Conservation (phyloP, 2,797 vertebrate species). For the Acipenser ruthenus region DNA sequence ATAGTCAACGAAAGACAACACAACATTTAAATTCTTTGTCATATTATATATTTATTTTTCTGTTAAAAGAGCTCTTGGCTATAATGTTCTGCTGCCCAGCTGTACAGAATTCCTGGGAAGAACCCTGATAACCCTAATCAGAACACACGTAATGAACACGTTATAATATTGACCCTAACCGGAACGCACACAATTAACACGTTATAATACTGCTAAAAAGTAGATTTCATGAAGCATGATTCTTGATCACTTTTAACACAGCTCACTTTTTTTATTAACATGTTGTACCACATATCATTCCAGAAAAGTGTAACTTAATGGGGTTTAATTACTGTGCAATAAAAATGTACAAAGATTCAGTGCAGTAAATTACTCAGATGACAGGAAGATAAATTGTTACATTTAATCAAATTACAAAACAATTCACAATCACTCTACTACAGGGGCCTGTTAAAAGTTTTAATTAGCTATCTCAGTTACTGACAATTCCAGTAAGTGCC, state of each 20-base stretch:
- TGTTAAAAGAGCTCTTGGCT: no score
- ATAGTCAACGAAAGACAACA: no score
- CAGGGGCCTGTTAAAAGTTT: slow-evolving; percentile 7
- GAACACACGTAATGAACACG: no score
- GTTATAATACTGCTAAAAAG: no score
- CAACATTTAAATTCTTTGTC: no score
- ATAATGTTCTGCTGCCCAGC: no score
- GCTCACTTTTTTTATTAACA: background rate
- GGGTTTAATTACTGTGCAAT: slow-evolving; percentile 18
- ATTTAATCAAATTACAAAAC: slow-evolving; percentile 9
- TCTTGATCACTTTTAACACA: background rate
- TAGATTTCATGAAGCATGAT: background rate
- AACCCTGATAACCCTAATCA: no score
- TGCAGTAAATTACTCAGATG: slow-evolving; percentile 12
- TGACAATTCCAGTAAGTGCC: slow-evolving; percentile 10
- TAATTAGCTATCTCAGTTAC: slow-evolving; percentile 8
- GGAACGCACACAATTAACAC: no score
- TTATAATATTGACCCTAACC: no score
- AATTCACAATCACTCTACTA: background rate
- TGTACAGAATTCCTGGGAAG: no score
- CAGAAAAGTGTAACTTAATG: slow-evolving; percentile 2
- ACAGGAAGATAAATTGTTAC: slow-evolving; percentile 13
- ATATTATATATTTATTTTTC: no score
- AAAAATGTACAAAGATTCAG: slow-evolving; percentile 20
- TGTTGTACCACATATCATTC: background rate